A percentile compares a stretch with the other conserved stretches of the same genome.
These are phyloP conservation scores for Mixornis gularis DNA, from an alignment of 2,113 vertebrate species.

Conservation along the genomic window DNA sequence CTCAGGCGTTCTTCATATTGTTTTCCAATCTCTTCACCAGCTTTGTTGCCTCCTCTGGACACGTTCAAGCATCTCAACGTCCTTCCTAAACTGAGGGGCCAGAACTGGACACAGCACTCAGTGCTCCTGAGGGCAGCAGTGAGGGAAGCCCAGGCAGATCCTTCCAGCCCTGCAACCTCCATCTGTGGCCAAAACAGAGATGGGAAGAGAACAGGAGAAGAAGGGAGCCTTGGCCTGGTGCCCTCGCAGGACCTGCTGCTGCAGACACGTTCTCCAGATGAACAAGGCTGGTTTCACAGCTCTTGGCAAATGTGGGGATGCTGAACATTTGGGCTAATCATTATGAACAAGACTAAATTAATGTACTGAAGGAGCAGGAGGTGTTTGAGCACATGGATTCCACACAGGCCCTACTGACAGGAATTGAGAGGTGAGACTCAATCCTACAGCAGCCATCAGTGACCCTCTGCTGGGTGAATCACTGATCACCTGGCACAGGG, in stretches of 20 bases:
- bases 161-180: not conserved
- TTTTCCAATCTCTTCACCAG: too few species aligned
- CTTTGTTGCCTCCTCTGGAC: too few species aligned
- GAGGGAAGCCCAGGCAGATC: not conserved
- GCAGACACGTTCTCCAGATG: not conserved
- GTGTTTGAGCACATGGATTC: not conserved
- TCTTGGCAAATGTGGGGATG: not conserved
- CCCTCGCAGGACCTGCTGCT: not conserved
- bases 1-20: too few species aligned
- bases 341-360: not conserved
- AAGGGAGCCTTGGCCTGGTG: not conserved
- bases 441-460: not conserved
- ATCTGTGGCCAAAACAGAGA: accelerated
- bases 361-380: not conserved
- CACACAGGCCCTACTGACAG: not conserved
- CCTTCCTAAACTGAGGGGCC: too few species aligned
- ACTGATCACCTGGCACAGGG: slow-evolving; percentile 22
- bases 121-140: not conserved
- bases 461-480: not conserved
- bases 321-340: not conserved
- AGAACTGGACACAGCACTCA: too few species aligned
- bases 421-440: accelerated
- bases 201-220: not conserved
- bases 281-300: not conserved
- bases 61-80: too few species aligned